phyloP scores from a whole-genome alignment of 2,888 invertebrate genomes.

The Serrognathus titanus region DNA sequence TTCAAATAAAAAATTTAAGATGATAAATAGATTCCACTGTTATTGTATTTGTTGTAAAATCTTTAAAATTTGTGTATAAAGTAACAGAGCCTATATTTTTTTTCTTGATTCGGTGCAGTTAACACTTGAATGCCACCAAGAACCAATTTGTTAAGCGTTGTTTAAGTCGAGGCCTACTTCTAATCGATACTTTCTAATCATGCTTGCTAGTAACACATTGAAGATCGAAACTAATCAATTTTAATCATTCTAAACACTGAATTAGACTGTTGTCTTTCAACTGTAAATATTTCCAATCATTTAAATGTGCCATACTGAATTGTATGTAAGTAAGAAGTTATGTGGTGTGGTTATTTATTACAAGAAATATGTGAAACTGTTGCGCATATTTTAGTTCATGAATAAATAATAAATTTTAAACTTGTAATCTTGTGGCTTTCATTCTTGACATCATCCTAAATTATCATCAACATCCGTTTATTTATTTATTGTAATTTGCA shows the following conservation, averaged over 20 bases:
- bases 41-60: too few species aligned
- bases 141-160: too few species aligned
- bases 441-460: background rate
- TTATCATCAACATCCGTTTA: too few species aligned
- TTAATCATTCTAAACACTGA: background rate
- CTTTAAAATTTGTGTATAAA: too few species aligned
- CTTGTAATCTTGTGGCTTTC: background rate
- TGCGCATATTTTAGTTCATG: constrained; percentile 10
- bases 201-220: background rate
- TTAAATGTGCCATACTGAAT: constrained; percentile 15
- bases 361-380: constrained; percentile 9
- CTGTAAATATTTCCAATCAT: constrained; percentile 14
- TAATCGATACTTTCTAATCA: too few species aligned
- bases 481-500: too few species aligned
- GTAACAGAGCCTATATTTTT: too few species aligned
- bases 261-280: background rate
- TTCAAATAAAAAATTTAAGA: too few species aligned
- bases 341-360: constrained; percentile 9
- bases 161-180: too few species aligned
- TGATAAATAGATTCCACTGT: too few species aligned
- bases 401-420: constrained; percentile 9
- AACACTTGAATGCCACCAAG: too few species aligned
- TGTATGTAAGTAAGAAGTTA: constrained; percentile 5
- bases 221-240: background rate
- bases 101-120: too few species aligned